These are phyloP conservation scores for Neocloeon triangulifer DNA, from an alignment of 1,140 invertebrate genomes.

Conservation along the genomic window DNA sequence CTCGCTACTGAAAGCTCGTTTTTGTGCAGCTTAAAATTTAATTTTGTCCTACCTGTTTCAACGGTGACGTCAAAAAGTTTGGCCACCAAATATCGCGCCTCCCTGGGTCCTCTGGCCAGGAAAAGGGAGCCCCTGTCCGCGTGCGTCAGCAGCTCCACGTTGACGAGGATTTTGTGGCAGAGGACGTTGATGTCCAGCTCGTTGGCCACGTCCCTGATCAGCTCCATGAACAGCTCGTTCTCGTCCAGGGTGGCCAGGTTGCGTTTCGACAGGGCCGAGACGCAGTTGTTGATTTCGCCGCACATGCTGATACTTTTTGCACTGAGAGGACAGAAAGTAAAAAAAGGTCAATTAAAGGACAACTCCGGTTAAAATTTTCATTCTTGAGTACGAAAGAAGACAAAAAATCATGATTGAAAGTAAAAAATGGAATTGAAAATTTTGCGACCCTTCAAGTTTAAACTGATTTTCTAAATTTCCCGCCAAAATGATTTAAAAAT, in stretches of 20 bases:
- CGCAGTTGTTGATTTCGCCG: not conserved
- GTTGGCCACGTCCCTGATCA: constrained; percentile 79
- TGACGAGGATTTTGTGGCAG: constrained; percentile 84
- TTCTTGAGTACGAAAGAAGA: constrained; percentile 5
- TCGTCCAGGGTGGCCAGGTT: constrained; percentile 38
- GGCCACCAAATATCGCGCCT: constrained; percentile 57
- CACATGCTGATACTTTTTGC: not conserved
- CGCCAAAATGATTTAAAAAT: no score
- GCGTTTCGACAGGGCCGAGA: constrained; percentile 2
- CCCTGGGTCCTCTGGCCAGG: constrained; percentile 52
- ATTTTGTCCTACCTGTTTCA: constrained; percentile 55
- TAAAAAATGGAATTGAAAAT: no score
- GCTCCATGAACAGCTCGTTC: constrained; percentile 74
- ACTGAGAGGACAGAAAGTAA: constrained; percentile 6
- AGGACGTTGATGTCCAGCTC: constrained; percentile 81
- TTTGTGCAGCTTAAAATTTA: no score
- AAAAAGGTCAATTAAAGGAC: no score
- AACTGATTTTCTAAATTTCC: no score
- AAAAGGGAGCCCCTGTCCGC: constrained; percentile 75
- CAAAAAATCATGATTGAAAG: no score
- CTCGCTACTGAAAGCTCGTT: no score
- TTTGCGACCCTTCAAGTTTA: no score
- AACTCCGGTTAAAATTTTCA: constrained; percentile 4
- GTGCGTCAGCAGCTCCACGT: constrained; percentile 64
- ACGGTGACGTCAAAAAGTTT: constrained; percentile 82